phyloP scores from a whole-genome alignment of 2,888 invertebrate species.

The Amphipyra tragopoginis region DNA sequence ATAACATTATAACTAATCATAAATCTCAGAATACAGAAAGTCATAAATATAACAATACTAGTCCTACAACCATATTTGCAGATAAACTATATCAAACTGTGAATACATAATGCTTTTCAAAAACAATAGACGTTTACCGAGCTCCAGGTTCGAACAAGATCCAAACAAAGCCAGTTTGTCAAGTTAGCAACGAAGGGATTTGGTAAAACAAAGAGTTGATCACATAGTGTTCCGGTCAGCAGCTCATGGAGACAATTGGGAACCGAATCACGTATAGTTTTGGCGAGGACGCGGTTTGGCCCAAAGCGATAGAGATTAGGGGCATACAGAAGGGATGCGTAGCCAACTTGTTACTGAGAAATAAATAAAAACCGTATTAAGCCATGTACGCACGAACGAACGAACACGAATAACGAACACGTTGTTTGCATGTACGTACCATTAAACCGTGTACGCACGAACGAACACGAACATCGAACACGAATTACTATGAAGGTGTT shows the following conservation, averaged over 20 bases:
- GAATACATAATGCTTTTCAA: conserved; percentile 4
- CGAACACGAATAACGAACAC: too few species aligned
- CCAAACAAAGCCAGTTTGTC: conserved; percentile 40
- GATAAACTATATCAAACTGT: not conserved
- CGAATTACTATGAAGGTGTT: too few species aligned
- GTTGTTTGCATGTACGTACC: too few species aligned
- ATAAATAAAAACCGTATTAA: too few species aligned
- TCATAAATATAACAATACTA: too few species aligned
- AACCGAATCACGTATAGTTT: conserved; percentile 62
- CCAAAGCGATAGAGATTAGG: conserved; percentile 22
- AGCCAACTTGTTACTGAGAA: not conserved
- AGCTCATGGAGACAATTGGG: conserved; percentile 52
- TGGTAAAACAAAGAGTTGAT: conserved; percentile 63
- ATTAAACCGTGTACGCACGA: too few species aligned
- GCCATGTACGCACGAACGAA: too few species aligned
- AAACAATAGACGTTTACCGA: conserved; percentile 8
- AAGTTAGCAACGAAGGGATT: conserved; percentile 60
- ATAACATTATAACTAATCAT: too few species aligned
- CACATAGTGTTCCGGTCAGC: conserved; percentile 50
- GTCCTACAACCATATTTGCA: too few species aligned
- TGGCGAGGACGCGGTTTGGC: conserved; percentile 26
- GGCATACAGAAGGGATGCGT: not conserved
- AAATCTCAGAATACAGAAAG: too few species aligned
- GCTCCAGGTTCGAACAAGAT: conserved; percentile 5
- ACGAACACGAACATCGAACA: too few species aligned